phyloP scores from a whole-genome alignment of 2,113 vertebrate species.

The Capreolus pygargus region DNA sequence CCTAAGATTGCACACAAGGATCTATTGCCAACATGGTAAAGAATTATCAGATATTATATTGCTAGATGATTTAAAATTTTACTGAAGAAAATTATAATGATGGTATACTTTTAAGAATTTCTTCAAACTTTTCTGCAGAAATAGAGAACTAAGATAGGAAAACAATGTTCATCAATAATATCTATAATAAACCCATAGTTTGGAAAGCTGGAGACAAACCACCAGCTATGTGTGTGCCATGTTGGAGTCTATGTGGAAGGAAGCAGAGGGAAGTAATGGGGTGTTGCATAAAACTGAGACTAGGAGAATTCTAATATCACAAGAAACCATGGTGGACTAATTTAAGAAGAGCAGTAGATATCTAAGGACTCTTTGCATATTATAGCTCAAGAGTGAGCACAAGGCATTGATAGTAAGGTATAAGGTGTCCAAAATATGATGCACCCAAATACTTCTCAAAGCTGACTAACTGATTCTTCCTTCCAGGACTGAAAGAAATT shows the following conservation, averaged over 20 bases:
- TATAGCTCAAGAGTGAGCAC: background rate
- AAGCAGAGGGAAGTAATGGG: background rate
- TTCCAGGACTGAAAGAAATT: background rate
- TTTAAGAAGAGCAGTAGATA: background rate
- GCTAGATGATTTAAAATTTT: background rate
- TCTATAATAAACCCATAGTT: background rate
- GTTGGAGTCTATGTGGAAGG: background rate
- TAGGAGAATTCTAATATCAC: background rate
- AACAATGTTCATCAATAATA: background rate
- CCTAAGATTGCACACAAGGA: background rate
- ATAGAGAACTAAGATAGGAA: background rate
- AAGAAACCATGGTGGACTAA: background rate
- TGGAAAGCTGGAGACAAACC: background rate
- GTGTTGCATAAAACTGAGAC: background rate
- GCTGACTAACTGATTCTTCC: background rate
- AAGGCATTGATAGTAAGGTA: background rate
- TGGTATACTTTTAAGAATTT: background rate
- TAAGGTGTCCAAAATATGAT: background rate
- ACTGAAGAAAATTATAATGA: background rate
- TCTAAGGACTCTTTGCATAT: background rate
- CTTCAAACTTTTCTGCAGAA: background rate
- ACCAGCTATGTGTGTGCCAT: background rate
- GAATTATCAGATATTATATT: background rate
- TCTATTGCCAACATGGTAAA: background rate
- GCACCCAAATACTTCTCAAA: background rate